Percentiles rank a stretch among this genome's conserved stretches.
phyloP scores from a whole-genome alignment of 2,797 vertebrate species.

The Cottoperca gobio region DNA sequence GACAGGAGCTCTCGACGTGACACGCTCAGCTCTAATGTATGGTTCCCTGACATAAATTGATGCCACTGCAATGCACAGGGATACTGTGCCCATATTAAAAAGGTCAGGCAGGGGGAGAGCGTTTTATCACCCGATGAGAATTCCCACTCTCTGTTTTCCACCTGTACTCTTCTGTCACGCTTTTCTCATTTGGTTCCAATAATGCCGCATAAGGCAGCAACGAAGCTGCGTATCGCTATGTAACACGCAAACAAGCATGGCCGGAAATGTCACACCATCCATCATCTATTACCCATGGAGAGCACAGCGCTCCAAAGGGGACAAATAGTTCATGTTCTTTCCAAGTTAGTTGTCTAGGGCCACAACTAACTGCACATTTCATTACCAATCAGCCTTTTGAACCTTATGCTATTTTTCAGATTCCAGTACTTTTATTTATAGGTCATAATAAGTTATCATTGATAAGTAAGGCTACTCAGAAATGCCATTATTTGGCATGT shows the following conservation, averaged over 20 bases:
- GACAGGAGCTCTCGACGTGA: not conserved
- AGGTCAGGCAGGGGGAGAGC: conserved; percentile 47
- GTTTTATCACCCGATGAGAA: conserved; percentile 41
- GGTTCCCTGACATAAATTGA: conserved; percentile 30
- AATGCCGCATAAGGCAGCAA: conserved; percentile 35
- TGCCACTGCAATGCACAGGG: conserved; percentile 19
- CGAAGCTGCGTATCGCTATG: conserved; percentile 35
- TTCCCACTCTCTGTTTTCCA: conserved; percentile 38
- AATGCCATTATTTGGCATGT: too few relatives aligned
- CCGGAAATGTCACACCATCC: conserved; percentile 74
- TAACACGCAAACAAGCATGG: conserved; percentile 63
- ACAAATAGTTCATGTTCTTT: conserved; percentile 18
- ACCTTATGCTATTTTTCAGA: not conserved
- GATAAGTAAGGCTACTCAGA: too few relatives aligned
- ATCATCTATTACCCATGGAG: conserved; percentile 68
- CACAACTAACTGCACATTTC: conserved; percentile 21
- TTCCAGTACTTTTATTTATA: not conserved
- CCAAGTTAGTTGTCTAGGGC: not conserved
- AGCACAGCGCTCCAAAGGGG: conserved; percentile 31
- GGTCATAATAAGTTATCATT: too few relatives aligned
- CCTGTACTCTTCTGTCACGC: conserved; percentile 52
- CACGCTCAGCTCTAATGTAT: not conserved
- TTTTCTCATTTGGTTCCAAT: conserved; percentile 50
- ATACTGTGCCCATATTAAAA: conserved; percentile 48
- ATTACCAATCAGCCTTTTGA: not conserved